These are phyloP conservation scores for Neomicropteryx cornuta DNA, from an alignment of 1,140 invertebrate genomes.

Conservation along the genomic window DNA sequence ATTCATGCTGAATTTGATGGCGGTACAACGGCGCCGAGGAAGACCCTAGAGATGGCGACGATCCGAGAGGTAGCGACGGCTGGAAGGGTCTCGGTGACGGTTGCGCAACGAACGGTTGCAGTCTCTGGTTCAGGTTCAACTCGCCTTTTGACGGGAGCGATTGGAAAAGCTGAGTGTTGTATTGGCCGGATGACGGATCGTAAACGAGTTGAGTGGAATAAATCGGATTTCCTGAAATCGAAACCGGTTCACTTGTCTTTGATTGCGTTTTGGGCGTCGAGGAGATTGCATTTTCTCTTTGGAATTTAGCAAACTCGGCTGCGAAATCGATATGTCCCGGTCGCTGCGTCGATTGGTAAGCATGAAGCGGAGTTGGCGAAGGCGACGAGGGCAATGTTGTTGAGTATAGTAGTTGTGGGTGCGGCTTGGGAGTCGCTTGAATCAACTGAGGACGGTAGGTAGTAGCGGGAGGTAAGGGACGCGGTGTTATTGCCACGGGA, in stretches of 20 bases:
- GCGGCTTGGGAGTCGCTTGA: conserved; percentile 47
- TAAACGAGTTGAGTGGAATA: conserved; percentile 68
- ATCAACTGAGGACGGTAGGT: conserved; percentile 50
- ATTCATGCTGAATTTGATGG: conserved; percentile 25
- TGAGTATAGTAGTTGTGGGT: conserved; percentile 41
- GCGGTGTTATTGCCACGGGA: conserved; percentile 46
- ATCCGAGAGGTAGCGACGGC: conserved; percentile 34
- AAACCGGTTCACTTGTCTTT: conserved; percentile 22
- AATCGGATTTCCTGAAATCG: conserved; percentile 44
- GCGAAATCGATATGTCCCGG: conserved; percentile 54
- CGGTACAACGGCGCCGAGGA: conserved; percentile 35
- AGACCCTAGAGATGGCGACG: conserved; percentile 22
- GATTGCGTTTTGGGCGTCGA: conserved; percentile 24
- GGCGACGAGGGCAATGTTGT: conserved; percentile 34
- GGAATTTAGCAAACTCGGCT: conserved; percentile 64
- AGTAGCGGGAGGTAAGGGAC: conserved; percentile 51
- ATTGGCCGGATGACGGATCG: conserved; percentile 65
- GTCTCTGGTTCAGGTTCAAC: conserved; percentile 56
- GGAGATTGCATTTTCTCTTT: conserved; percentile 56
- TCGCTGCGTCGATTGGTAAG: conserved; percentile 21
- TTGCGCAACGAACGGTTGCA: conserved; percentile 60
- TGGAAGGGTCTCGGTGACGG: conserved; percentile 32
- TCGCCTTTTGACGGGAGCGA: conserved; percentile 58
- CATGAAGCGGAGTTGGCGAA: conserved; percentile 28
- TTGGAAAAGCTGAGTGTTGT: conserved; percentile 70